Percentiles rank a stretch among this genome's conserved stretches.
Evolutionary conservation across 2,797 vertebrate genomes (phyloP).

Genomic region (Liparis tanakae): DNA sequence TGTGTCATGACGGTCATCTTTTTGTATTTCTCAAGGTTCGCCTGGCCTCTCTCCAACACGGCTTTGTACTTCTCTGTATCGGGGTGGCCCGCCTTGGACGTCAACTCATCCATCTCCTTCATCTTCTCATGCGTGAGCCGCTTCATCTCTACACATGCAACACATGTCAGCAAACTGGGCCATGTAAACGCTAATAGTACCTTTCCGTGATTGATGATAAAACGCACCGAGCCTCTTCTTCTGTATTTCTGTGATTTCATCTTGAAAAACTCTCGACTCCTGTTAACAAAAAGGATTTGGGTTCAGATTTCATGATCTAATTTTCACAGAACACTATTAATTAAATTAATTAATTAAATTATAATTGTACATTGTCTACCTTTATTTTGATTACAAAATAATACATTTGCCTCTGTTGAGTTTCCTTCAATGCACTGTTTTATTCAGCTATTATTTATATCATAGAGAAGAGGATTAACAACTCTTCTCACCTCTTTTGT

Average conservation of each 20-base stretch:
- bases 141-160: constrained; percentile 74
- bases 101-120: constrained; percentile 78
- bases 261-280: constrained; percentile 80
- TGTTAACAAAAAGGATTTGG: constrained; percentile 42
- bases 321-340: not conserved
- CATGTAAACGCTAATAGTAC: not conserved
- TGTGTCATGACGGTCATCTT: constrained; percentile 80
- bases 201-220: not conserved
- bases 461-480: not conserved
- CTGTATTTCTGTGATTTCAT: constrained; percentile 79
- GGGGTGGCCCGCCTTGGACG: constrained; percentile 69
- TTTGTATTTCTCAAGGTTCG: constrained; percentile 81
- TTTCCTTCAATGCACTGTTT: not conserved
- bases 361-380: not conserved
- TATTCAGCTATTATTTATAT: not conserved
- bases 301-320: not conserved
- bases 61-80: constrained; percentile 74
- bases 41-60: constrained; percentile 75
- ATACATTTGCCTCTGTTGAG: not conserved
- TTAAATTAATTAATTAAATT: no score
- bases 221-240: constrained; percentile 81
- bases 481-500: not conserved
- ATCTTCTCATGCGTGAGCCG: constrained; percentile 80
- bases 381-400: not conserved
- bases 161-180: not conserved